Percentiles rank a stretch among this genome's conserved stretches.
Conservation (phyloP, 1,140 invertebrate species). For the Aphaenogaster rudis region DNA sequence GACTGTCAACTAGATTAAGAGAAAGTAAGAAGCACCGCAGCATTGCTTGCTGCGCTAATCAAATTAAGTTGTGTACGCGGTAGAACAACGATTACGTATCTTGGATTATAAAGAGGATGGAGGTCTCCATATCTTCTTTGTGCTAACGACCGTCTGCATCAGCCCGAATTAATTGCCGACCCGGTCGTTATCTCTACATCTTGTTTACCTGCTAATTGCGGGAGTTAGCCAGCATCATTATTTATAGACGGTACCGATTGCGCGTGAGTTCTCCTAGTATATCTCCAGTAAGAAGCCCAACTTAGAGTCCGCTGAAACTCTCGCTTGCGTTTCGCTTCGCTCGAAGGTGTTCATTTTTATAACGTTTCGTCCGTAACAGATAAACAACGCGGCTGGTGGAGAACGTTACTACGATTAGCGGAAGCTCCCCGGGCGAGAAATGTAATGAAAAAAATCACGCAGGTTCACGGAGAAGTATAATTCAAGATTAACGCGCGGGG, state of each 20-base stretch:
- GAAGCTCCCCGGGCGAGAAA: conserved; percentile 1
- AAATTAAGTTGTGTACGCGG: conserved; percentile 25
- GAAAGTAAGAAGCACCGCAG: conserved; percentile 7
- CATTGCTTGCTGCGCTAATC: background rate
- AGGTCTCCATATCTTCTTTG: conserved; percentile 35
- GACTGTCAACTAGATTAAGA: background rate
- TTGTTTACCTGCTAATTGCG: conserved; percentile 55
- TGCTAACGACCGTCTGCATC: conserved; percentile 1
- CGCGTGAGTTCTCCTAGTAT: background rate
- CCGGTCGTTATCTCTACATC: conserved; percentile 30
- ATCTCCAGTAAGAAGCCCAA: background rate
- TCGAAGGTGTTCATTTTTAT: background rate
- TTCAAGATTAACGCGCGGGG: conserved; percentile 5
- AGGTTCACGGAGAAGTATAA: background rate
- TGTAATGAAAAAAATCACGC: conserved; percentile 11
- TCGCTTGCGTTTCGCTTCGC: background rate
- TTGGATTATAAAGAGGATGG: conserved; percentile 11
- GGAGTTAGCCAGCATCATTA: conserved; percentile 57
- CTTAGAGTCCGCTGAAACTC: background rate
- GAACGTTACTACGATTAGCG: background rate
- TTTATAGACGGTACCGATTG: conserved; percentile 46
- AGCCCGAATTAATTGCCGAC: conserved; percentile 40
- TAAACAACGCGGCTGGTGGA: background rate
- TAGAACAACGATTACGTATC: conserved; percentile 54
- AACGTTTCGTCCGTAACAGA: background rate